Base-by-base conservation (phyloP, 92 coral and sea anemone genomes). In the Palythoa caribaeorum region DNA sequence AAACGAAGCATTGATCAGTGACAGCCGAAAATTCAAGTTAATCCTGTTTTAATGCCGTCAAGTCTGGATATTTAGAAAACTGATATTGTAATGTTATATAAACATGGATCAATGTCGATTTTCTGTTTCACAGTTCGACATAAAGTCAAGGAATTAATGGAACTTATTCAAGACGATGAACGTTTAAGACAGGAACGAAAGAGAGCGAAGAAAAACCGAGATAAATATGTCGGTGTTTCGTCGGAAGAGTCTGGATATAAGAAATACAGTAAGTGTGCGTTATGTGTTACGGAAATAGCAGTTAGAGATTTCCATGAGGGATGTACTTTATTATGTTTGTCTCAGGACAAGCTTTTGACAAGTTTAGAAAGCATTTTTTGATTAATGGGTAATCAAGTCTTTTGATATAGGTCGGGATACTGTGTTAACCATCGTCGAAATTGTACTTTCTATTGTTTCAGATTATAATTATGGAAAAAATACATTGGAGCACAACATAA, bases 151-250 rank as follows among this genome's bases (percentile, higher is more conserved):
- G 99, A 97, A 72, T 85, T 97, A 3, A 87, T 97, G 62, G 99
- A 95, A 84, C 84, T 97, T 10, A 87, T 97, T 39, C 99, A 97
- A 88, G 99, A 97, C 76, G 97, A 97, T 75, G 98, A 95, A 65
- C 90, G 99, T 80, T 78, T 97, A 77, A 87, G 98, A 59, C 87
- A 92, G 37, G 99, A 97, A 54, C 89, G 99, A 17, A 97, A 97
- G 77, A 94, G 94, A 72, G 96, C 99, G 2, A 97, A 97, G 94
- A 97, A 97, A 80, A 95, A 93, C 50, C 84, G 99, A 12, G 98
- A 97, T 86, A 97, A 97, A 80, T 97, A 92, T 89, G 92, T 93
- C 15, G 99, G 99, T 51, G 92, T 97, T 79, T 97, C 99, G 28
- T 89, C 93, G 39, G 97, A 94, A 2, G 95, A 94, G 79, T 87